Conservation (phyloP, 2,113 vertebrate genomes). For the Myanophis thanlyinensis region DNA sequence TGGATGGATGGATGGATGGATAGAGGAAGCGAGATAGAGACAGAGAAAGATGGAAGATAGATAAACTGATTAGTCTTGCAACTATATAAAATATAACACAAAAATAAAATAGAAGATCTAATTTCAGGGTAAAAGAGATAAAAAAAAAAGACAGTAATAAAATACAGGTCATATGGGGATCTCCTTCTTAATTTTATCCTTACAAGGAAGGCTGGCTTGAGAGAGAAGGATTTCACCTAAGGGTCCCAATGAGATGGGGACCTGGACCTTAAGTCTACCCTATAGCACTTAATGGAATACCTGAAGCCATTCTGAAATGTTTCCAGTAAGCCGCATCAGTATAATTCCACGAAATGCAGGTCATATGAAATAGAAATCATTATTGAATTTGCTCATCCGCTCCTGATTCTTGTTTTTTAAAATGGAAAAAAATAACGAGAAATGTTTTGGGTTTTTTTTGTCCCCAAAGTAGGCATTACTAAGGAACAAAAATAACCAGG, state of each 20-base stretch:
- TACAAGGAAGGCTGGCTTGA: background rate
- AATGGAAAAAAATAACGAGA: background rate
- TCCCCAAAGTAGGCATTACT: conserved; percentile 47
- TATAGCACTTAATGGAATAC: background rate
- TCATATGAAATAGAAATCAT: background rate
- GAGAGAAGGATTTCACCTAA: background rate
- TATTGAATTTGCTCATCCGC: background rate
- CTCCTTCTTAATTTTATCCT: background rate
- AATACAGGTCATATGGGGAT: background rate
- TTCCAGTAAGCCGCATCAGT: background rate
- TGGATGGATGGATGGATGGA: too few species aligned
- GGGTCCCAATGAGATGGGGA: background rate
- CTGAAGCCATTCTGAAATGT: background rate
- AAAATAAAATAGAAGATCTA: background rate
- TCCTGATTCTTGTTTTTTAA: background rate
- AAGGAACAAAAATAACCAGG: conserved; percentile 33
- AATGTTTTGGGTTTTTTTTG: background rate
- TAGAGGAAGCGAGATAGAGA: too few species aligned
- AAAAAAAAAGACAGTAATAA: background rate
- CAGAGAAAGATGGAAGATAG: background rate
- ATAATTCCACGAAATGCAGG: background rate
- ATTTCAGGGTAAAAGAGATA: background rate
- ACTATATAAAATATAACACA: background rate
- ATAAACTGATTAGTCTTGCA: background rate
- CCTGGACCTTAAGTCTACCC: background rate